Conservation (phyloP, 2,888 invertebrate species). For the Brachypalpus laphriformis region DNA sequence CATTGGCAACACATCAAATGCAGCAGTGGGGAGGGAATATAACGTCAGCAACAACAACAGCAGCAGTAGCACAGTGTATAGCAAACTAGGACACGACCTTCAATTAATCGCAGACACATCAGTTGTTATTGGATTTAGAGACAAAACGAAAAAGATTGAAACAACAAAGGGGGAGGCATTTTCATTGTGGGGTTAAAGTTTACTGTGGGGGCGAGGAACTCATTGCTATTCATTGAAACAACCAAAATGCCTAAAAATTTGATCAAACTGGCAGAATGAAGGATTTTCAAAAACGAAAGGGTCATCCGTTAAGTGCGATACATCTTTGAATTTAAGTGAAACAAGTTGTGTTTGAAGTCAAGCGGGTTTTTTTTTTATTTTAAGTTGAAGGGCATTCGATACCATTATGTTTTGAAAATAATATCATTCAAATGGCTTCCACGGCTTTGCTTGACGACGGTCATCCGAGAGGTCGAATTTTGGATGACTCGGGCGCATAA, state of each 20-base stretch:
- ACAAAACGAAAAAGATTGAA: neutral
- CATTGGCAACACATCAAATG: constrained; percentile 71
- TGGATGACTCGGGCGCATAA: no score
- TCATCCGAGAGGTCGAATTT: no score
- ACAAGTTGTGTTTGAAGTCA: no score
- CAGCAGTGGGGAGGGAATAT: constrained; percentile 43
- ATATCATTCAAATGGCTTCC: no score
- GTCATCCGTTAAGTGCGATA: no score
- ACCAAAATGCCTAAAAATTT: neutral
- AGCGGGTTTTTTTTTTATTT: no score
- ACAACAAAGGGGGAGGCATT: constrained; percentile 2
- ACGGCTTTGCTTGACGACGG: no score
- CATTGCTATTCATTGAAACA: neutral
- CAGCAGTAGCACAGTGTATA: constrained; percentile 28
- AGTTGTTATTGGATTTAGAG: constrained; percentile 65
- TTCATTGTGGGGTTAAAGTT: constrained; percentile 21
- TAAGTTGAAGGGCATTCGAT: no score
- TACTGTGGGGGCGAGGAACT: no score
- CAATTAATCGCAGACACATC: constrained; percentile 64
- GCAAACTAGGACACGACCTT: constrained; percentile 68
- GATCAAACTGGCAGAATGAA: neutral
- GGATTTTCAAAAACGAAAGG: neutral
- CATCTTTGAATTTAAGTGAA: no score
- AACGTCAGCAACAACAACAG: constrained; percentile 51
- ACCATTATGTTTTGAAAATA: no score